Evolutionary conservation across 2,113 vertebrate genomes (phyloP).

Genomic region (Chaetops frenatus): DNA sequence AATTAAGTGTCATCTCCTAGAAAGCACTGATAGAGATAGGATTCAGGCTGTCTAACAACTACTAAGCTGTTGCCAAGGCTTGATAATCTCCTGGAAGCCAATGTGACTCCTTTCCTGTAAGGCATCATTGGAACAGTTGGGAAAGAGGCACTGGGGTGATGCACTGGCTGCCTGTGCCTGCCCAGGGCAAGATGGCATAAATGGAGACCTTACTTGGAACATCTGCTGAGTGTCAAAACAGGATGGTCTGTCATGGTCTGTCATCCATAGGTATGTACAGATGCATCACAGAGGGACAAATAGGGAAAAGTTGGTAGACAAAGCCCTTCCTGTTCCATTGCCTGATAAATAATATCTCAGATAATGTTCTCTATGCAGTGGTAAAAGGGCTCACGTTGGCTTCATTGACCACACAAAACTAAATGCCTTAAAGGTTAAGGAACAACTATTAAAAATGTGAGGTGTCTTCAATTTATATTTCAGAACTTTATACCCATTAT

Average conservation of each 20-base stretch:
- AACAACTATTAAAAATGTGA: constrained; percentile 34
- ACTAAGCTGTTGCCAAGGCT: not conserved
- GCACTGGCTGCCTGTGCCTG: not conserved
- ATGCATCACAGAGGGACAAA: not conserved
- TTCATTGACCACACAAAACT: not conserved
- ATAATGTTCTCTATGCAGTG: not conserved
- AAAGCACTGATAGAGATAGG: not conserved
- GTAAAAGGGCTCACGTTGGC: not conserved
- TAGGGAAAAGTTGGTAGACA: not conserved
- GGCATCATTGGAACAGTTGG: not conserved
- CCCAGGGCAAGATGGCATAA: not conserved
- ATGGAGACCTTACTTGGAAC: not conserved
- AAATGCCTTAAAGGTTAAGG: constrained; percentile 14
- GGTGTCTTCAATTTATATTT: constrained; percentile 52
- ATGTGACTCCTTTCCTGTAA: not conserved
- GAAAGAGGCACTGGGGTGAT: not conserved
- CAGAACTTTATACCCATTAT: constrained; percentile 43
- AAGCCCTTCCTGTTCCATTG: not conserved
- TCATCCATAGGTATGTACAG: not conserved
- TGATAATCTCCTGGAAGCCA: not conserved
- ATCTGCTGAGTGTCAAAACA: not conserved
- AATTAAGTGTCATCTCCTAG: not conserved
- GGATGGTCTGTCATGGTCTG: rapidly evolving
- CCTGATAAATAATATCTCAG: not conserved
- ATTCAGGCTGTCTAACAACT: not conserved